These are phyloP conservation scores for Onychostoma macrolepis DNA, from an alignment of 2,113 vertebrate genomes.

Conservation along the genomic window DNA sequence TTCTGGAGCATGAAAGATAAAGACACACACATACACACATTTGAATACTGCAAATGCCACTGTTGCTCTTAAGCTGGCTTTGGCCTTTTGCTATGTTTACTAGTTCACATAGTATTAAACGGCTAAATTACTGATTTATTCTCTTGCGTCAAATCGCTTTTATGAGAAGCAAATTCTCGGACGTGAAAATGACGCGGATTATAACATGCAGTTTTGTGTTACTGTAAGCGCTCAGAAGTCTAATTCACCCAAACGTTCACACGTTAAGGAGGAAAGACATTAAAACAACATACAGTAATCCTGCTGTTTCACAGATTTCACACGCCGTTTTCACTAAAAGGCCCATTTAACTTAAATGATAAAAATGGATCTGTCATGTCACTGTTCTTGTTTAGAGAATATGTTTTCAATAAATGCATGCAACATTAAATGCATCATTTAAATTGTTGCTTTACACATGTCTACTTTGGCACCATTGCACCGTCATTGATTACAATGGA, in stretches of 20 bases:
- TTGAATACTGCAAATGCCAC: neutral
- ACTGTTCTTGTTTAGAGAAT: neutral
- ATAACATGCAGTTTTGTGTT: neutral
- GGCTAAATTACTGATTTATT: slow-evolving; percentile 23
- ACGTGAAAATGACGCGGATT: neutral
- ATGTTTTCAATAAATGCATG: neutral
- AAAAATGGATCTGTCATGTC: neutral
- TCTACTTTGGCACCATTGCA: neutral
- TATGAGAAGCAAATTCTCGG: neutral
- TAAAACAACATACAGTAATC: neutral
- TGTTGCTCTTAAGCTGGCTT: neutral
- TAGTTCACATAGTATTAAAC: neutral
- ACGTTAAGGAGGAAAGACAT: neutral
- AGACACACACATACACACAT: neutral
- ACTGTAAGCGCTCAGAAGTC: neutral
- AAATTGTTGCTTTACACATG: neutral
- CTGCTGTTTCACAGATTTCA: slow-evolving; percentile 18
- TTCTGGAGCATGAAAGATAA: slow-evolving; percentile 35
- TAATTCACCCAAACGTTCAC: neutral
- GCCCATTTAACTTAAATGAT: neutral
- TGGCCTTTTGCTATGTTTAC: neutral
- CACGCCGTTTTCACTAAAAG: neutral
- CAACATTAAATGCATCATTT: slow-evolving; percentile 1
- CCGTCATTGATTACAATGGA: neutral
- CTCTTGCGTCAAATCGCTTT: neutral